Base-by-base conservation (phyloP, 2,113 vertebrate genomes). In the Cebus imitator region DNA sequence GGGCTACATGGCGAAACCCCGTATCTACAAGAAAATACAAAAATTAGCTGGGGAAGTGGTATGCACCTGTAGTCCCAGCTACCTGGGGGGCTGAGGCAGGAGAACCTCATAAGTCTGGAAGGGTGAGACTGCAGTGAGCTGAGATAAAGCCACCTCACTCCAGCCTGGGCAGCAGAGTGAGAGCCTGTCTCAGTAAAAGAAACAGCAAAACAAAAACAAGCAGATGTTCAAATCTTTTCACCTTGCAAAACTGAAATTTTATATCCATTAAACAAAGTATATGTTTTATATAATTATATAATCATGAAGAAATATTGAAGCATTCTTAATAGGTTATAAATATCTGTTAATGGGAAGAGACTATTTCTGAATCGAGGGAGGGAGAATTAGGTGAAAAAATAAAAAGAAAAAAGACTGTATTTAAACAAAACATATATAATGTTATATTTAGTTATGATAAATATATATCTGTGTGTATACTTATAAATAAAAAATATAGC, bases 241-340 rank as follows among this genome's bases (percentile, higher is more conserved):
- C 83, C 40, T 94, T 93, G 6, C 25, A 90, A 91, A 91, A 93
- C 16, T 89, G 45, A 89, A 96, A 68, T 30, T 70, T 68, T 73
- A 11, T 57, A 35, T 3, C n/a, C 37, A 23, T 48, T 75, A 96
- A 90, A 80, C 18, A 85, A 80, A 13, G 21, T 64, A 9, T 48
- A 75, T 72, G 25, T 80, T 91, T 97, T 90, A 55, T 52, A 23
- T 91, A 9, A 91, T 84, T 90, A 70, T 83, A 58, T 61, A 95
- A 89, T 82, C 37, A 93, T 30, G 32, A 93, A 72, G 23, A 80
- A 96, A 82, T 58, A 61, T 45, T 87, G 30, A 72, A 76, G 32
- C 50, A 87, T 52, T 73, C 20, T 86, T 94, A 75, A 76, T 43
- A 75, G 37, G 10, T 58, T 80, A 7, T 18, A 91, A 91, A 61